Conservation (phyloP, 2,888 invertebrate species). For the Pyrgus malvae region DNA sequence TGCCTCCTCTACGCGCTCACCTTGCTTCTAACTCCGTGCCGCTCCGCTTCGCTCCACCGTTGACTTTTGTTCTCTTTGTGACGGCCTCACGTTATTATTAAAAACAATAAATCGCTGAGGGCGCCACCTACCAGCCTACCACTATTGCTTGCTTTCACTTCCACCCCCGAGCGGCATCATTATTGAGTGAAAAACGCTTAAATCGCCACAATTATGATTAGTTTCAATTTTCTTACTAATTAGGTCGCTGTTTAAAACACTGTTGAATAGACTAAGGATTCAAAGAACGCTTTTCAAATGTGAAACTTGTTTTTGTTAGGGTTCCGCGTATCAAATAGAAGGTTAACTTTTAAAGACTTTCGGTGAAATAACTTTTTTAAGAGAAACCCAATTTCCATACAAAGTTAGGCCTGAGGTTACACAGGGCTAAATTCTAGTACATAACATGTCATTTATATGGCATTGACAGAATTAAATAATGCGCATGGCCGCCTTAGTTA, state of each 20-base stretch:
- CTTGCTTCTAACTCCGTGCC: conserved; percentile 7
- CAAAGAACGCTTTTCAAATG: conserved; percentile 2
- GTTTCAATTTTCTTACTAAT: conserved; percentile 9
- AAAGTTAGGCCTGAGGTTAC: too few relatives aligned
- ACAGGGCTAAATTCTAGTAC: too few relatives aligned
- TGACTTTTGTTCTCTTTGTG: conserved; percentile 79
- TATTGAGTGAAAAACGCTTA: conserved; percentile 45
- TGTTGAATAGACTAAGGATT: conserved; percentile 9
- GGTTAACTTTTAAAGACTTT: too few relatives aligned
- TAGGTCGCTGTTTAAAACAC: conserved; percentile 13
- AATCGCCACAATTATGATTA: conserved; percentile 4
- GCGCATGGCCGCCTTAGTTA: too few relatives aligned
- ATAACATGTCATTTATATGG: too few relatives aligned
- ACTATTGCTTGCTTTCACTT: conserved; percentile 77
- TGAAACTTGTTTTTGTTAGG: conserved; percentile 1
- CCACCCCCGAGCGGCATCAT: conserved; percentile 43
- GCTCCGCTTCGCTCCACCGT: conserved; percentile 40
- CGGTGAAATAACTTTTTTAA: too few relatives aligned
- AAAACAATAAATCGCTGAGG: conserved; percentile 82
- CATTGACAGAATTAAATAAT: too few relatives aligned
- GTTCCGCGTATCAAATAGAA: too few relatives aligned
- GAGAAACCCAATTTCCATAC: too few relatives aligned
- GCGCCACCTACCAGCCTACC: conserved; percentile 77
- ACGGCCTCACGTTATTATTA: conserved; percentile 80
- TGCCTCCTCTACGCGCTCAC: conserved; percentile 35